These are phyloP conservation scores for Ips nitidus DNA, from an alignment of 1,140 invertebrate species.

Conservation along the genomic window DNA sequence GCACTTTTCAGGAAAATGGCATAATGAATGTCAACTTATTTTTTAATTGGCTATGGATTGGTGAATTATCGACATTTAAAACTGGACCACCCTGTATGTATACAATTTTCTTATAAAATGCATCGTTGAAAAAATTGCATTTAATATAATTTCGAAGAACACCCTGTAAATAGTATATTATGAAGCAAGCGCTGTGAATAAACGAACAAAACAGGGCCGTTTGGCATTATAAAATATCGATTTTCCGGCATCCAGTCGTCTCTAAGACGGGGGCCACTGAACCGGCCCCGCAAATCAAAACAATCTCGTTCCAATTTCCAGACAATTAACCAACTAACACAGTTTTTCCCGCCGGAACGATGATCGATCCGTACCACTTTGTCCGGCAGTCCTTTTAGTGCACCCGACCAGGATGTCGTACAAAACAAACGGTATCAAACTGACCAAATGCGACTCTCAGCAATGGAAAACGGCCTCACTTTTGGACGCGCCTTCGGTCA, in stretches of 20 bases:
- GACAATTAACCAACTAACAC: conserved; percentile 28
- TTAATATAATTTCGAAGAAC: no score
- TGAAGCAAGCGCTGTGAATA: background rate
- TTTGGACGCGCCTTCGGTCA: conserved; percentile 60
- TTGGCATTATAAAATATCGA: conserved; percentile 19
- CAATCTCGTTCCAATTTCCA: conserved; percentile 42
- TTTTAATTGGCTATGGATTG: no score
- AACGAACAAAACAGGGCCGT: background rate
- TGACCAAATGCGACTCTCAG: conserved; percentile 41
- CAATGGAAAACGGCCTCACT: conserved; percentile 51
- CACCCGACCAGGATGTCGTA: conserved; percentile 44
- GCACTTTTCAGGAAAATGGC: no score
- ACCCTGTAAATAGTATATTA: no score
- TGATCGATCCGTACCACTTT: background rate
- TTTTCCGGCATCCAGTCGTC: background rate
- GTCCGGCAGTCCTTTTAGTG: background rate
- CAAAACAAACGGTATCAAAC: conserved; percentile 49
- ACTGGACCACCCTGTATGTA: no score
- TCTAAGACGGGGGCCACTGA: conserved; percentile 11
- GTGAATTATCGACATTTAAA: no score
- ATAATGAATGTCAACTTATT: no score
- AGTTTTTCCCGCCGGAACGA: conserved; percentile 24
- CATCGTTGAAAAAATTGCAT: no score
- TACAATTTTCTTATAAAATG: no score
- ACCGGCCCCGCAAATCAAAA: conserved; percentile 38